phyloP scores from a whole-genome alignment of 2,797 vertebrate genomes.

The Enteromius viviparus region DNA sequence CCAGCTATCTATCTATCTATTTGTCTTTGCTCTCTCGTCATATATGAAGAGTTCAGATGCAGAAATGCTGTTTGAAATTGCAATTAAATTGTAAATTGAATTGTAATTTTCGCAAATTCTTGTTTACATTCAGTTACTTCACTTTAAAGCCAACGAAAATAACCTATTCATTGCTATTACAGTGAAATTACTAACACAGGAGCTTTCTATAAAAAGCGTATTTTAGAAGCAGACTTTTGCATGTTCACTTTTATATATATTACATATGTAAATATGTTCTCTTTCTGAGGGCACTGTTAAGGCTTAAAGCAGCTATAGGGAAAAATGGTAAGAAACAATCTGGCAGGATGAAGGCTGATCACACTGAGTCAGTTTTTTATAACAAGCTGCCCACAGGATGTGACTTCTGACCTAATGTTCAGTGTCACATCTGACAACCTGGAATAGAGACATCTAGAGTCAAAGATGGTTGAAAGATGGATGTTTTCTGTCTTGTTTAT shows the following conservation, averaged over 20 bases:
- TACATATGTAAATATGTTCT: background rate
- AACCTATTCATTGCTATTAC: no score
- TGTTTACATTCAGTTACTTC: no score
- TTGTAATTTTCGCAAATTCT: no score
- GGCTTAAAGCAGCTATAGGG: background rate
- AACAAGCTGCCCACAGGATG: conserved; percentile 24
- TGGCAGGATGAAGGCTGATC: background rate
- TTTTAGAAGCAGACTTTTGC: no score
- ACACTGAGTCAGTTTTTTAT: background rate
- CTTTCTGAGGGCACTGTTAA: background rate
- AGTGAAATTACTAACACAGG: no score
- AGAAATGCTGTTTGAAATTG: no score
- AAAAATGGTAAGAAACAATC: background rate
- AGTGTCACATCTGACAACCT: conserved; percentile 16
- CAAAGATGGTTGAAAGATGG: background rate
- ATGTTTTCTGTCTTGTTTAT: background rate
- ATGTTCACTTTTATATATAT: background rate
- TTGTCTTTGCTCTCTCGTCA: background rate
- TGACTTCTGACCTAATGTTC: conserved; percentile 26
- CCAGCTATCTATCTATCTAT: background rate
- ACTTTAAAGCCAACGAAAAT: no score
- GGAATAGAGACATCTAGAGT: conserved; percentile 2
- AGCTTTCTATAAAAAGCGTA: no score
- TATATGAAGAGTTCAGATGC: background rate
- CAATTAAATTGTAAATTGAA: no score